phyloP scores from a whole-genome alignment of 2,113 vertebrate species.

The Verasper variegatus region DNA sequence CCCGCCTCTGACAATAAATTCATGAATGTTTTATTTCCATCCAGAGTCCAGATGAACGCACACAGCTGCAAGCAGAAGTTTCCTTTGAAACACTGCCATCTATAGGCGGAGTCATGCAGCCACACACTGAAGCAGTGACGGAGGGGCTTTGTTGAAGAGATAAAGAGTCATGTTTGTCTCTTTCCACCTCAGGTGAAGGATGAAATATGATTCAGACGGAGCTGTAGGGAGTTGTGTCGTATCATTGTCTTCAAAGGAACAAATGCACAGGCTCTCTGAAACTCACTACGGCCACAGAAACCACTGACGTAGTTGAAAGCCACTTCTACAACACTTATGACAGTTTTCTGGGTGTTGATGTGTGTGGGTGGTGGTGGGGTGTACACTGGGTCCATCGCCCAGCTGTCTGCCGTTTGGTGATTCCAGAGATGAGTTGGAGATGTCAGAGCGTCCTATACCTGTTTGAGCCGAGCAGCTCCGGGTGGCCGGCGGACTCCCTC shows the following conservation, averaged over 20 bases:
- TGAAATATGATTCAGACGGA: not conserved
- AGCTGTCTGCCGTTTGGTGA: constrained; percentile 65
- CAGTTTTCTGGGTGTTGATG: constrained; percentile 11
- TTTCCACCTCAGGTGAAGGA: not conserved
- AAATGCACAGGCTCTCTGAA: too few species aligned
- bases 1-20: constrained; percentile 24
- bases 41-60: constrained; percentile 15
- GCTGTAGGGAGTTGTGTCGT: not conserved
- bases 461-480: constrained; percentile 60
- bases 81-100: constrained; percentile 71
- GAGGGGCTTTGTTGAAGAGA: too few species aligned
- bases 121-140: not conserved
- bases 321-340: constrained; percentile 29
- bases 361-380: not conserved
- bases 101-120: constrained; percentile 45
- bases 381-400: constrained; percentile 23
- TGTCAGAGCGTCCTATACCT: constrained; percentile 71
- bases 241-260: too few species aligned
- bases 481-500: constrained; percentile 58
- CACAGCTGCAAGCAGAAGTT: constrained; percentile 8
- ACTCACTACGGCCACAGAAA: not conserved
- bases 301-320: constrained; percentile 41
- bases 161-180: not conserved
- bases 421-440: constrained; percentile 65
- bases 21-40: constrained; percentile 18